These are phyloP conservation scores for Epinotia brunnichana DNA, from an alignment of 2,888 invertebrate species.

Conservation along the genomic window DNA sequence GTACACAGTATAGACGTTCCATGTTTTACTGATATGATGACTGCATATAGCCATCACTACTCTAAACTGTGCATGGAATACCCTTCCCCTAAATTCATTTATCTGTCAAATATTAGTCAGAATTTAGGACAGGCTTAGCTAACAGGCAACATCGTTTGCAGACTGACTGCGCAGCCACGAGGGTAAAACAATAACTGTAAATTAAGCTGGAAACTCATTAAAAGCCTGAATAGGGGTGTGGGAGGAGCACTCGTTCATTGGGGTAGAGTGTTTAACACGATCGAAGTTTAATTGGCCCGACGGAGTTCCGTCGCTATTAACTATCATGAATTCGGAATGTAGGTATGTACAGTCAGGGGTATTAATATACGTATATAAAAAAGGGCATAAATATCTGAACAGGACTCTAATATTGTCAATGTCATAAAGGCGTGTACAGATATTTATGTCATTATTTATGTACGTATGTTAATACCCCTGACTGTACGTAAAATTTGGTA, in stretches of 20 bases:
- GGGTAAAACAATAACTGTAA: slow-evolving; percentile 80
- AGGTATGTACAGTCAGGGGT: too few species aligned
- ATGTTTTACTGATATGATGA: slow-evolving; percentile 11
- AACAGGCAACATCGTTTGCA: slow-evolving; percentile 57
- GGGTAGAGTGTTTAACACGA: slow-evolving; percentile 64
- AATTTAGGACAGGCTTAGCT: slow-evolving; percentile 39
- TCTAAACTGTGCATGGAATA: slow-evolving; percentile 17
- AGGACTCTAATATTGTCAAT: too few species aligned
- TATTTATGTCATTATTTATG: too few species aligned
- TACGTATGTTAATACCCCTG: too few species aligned
- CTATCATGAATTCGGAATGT: slow-evolving; percentile 48
- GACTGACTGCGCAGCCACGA: slow-evolving; percentile 63
- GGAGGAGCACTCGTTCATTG: slow-evolving; percentile 51
- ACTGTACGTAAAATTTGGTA: too few species aligned
- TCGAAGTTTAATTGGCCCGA: slow-evolving; percentile 72
- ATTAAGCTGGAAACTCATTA: slow-evolving; percentile 80
- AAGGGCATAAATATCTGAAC: too few species aligned
- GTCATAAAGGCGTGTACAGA: too few species aligned
- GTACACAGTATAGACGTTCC: too few species aligned
- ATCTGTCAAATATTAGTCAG: slow-evolving; percentile 41
- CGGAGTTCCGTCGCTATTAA: slow-evolving; percentile 55
- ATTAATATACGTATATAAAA: too few species aligned
- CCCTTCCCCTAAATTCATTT: slow-evolving; percentile 40
- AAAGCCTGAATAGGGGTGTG: slow-evolving; percentile 61
- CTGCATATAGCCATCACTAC: slow-evolving; percentile 10